These are phyloP conservation scores for Oxytorus armatus DNA, from an alignment of 2,888 invertebrate genomes.

Conservation along the genomic window DNA sequence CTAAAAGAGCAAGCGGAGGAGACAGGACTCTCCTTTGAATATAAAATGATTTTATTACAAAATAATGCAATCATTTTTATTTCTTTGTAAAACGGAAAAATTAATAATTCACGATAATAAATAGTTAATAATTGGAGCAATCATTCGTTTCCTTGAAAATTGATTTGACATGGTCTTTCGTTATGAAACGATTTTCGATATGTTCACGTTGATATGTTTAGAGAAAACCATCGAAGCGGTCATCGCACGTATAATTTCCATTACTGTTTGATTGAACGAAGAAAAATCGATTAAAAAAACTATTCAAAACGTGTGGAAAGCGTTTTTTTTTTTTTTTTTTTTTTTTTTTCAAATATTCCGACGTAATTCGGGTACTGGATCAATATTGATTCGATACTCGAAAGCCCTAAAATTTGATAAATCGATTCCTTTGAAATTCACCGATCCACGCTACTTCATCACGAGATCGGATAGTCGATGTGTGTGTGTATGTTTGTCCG, in stretches of 20 bases:
- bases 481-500: too few relatives aligned
- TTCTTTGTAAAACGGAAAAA: too few relatives aligned
- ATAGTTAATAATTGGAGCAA: too few relatives aligned
- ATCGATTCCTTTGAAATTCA: constrained; percentile 31
- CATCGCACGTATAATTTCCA: background rate
- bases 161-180: too few relatives aligned
- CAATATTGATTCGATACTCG: constrained; percentile 12
- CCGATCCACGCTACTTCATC: constrained; percentile 28
- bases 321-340: background rate
- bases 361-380: constrained; percentile 5
- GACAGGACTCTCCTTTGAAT: too few relatives aligned
- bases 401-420: background rate
- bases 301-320: background rate
- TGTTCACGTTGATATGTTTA: too few relatives aligned
- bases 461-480: background rate
- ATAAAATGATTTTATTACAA: too few relatives aligned
- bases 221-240: background rate
- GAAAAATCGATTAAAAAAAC: constrained; percentile 17
- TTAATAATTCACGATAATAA: too few relatives aligned
- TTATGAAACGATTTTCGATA: too few relatives aligned
- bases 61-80: too few relatives aligned
- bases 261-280: constrained; percentile 21
- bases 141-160: too few relatives aligned
- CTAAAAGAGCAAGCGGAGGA: too few relatives aligned
- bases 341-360: background rate